Evolutionary conservation across 2,797 vertebrate species (phyloP), one percentile per base, ranked within the genome.

Genomic region (Echiichthys vipera): DNA sequence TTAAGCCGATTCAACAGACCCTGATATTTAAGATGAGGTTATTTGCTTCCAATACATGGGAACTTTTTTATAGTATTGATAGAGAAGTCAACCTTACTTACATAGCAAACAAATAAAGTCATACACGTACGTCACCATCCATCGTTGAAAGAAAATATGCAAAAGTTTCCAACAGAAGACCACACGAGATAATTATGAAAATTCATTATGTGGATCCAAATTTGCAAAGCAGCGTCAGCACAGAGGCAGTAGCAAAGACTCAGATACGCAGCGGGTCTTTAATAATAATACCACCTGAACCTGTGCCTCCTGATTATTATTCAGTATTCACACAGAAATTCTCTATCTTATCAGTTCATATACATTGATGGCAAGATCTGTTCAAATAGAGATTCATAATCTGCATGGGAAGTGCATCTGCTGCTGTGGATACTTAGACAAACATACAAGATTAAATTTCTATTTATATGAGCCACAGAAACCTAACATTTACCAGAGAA

Each of bases 361-460:
- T 92, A 93, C 92, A 91, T 92, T 92, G 90, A 89, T 76, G 67
- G 79, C 58, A 63, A 89, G 89, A 91, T 92, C 92, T 93, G 94
- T 93, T 93, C 83, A 92, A 95, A 93, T 89, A 93, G 87, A 91
- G 80, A 93, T 85, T 94, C 93, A 94, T 94, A 94, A 95, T 94
- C 91, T 89, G 88, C 90, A 89, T 91, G 88, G 84, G 91, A 93
- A 90, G 87, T 93, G 89, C 91, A 92, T 92, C 91, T 90, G 91
- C 92, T 91, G 84, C 90, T 85, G 88, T 91, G 92, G 88, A 94
- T 92, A 92, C 92, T 91, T 93, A 90, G 90, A 94, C 91, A 95
- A 95, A 95, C 94, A 95, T 87, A 89, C 89, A 94, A 95, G 94
- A 95, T 95, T 94, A 95, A 93, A 95, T 94, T 95, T 95, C 94